phyloP scores from a whole-genome alignment of 2,888 invertebrate species.

The Drosophila algonquin region DNA sequence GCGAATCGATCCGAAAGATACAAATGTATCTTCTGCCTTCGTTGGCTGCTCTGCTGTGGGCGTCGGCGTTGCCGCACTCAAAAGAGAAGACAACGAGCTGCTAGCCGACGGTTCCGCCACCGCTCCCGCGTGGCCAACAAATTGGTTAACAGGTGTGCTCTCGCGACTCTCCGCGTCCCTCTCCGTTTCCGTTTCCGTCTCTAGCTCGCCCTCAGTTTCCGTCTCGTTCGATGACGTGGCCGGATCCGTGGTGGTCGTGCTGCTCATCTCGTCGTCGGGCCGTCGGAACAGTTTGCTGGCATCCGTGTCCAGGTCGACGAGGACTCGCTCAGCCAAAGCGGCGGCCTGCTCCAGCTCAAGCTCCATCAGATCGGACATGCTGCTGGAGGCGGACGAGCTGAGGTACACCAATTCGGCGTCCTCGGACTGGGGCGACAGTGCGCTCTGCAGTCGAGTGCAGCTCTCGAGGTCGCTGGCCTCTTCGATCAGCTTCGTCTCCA shows the following conservation, averaged over 20 bases:
- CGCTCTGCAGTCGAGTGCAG: slow-evolving; percentile 85
- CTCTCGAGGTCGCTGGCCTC: slow-evolving; percentile 85
- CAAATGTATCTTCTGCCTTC: slow-evolving; percentile 28
- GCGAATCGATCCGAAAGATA: slow-evolving; percentile 33
- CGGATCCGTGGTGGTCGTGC: slow-evolving; percentile 58
- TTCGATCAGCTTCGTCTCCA: slow-evolving; percentile 87
- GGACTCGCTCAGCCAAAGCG: slow-evolving; percentile 60
- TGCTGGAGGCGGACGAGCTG: slow-evolving; percentile 88
- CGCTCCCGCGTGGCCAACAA: neutral
- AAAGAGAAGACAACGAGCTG: slow-evolving; percentile 50
- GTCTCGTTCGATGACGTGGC: slow-evolving; percentile 54
- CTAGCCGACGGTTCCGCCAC: slow-evolving; percentile 17
- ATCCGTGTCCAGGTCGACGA: slow-evolving; percentile 76
- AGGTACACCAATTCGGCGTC: slow-evolving; percentile 89
- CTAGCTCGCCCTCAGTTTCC: slow-evolving; percentile 52
- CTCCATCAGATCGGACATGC: slow-evolving; percentile 87
- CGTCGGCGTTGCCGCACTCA: slow-evolving; percentile 43
- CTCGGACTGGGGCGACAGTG: slow-evolving; percentile 84
- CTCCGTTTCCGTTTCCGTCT: slow-evolving; percentile 65
- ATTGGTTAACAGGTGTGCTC: slow-evolving; percentile 79
- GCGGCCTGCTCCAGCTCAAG: slow-evolving; percentile 82
- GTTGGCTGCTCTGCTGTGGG: slow-evolving; percentile 23
- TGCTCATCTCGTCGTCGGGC: slow-evolving; percentile 60
- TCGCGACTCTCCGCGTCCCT: slow-evolving; percentile 65
- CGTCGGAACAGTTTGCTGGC: slow-evolving; percentile 71